Conservation (phyloP, 2,797 vertebrate species). For the Poecilia wingei region DNA sequence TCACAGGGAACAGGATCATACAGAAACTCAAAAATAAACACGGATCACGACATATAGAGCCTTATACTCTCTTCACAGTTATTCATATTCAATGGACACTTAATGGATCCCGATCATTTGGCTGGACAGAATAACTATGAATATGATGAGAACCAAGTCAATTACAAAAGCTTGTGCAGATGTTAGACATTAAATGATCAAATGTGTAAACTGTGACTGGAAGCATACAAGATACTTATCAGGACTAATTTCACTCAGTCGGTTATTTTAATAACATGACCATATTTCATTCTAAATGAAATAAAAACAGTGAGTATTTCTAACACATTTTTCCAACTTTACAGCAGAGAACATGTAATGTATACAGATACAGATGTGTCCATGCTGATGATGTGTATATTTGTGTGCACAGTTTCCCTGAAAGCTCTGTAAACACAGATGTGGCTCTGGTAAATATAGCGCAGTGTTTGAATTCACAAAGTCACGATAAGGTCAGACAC, state of each 20-base stretch:
- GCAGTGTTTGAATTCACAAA: slow-evolving; percentile 20
- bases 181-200: background rate
- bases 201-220: background rate
- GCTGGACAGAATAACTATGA: background rate
- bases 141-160: background rate
- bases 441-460: slow-evolving; percentile 44
- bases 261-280: background rate
- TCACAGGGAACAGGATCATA: no score
- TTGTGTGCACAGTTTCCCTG: slow-evolving; percentile 35
- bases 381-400: slow-evolving; percentile 27
- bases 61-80: background rate
- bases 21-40: no score
- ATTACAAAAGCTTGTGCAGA: background rate
- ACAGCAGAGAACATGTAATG: slow-evolving; percentile 3
- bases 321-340: background rate
- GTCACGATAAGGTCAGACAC: slow-evolving; percentile 15
- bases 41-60: no score
- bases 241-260: background rate
- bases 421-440: slow-evolving; percentile 62
- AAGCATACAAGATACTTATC: background rate
- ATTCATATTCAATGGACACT: background rate
- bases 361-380: slow-evolving; percentile 45
- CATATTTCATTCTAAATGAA: background rate
- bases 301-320: background rate
- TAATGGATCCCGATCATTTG: background rate